Conservation (phyloP, 2,113 vertebrate species). For the Nannobrachium achirus region DNA sequence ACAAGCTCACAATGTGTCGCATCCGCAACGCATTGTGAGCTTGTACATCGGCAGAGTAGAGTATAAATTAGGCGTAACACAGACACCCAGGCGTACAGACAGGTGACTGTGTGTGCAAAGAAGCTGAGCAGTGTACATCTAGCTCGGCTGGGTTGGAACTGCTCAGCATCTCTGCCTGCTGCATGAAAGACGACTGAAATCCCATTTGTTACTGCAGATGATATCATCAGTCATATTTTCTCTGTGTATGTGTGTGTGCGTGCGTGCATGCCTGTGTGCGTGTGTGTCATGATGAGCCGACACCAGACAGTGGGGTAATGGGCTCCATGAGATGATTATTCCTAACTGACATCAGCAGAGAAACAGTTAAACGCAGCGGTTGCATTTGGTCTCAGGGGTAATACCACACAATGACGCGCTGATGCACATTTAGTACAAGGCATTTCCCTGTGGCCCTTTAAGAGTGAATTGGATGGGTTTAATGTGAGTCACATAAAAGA, state of each 20-base stretch:
- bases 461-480: neutral
- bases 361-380: neutral
- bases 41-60: no score
- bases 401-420: neutral
- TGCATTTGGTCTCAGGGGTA: neutral
- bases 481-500: neutral
- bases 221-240: slow-evolving; percentile 38
- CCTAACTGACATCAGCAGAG: neutral
- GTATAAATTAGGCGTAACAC: no score
- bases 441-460: neutral
- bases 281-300: no score
- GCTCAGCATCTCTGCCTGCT: slow-evolving; percentile 8
- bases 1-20: no score
- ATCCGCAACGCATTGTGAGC: no score
- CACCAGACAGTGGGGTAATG: neutral
- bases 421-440: neutral
- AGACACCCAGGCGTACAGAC: no score
- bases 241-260: neutral
- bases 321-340: neutral
- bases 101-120: no score
- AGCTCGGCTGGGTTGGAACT: neutral
- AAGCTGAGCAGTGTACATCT: neutral
- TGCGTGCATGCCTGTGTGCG: neutral
- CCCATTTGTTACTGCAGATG: slow-evolving; percentile 29
- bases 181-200: slow-evolving; percentile 20